Base-by-base conservation (phyloP, 2,113 vertebrate genomes). In the Coracopsis vasa region DNA sequence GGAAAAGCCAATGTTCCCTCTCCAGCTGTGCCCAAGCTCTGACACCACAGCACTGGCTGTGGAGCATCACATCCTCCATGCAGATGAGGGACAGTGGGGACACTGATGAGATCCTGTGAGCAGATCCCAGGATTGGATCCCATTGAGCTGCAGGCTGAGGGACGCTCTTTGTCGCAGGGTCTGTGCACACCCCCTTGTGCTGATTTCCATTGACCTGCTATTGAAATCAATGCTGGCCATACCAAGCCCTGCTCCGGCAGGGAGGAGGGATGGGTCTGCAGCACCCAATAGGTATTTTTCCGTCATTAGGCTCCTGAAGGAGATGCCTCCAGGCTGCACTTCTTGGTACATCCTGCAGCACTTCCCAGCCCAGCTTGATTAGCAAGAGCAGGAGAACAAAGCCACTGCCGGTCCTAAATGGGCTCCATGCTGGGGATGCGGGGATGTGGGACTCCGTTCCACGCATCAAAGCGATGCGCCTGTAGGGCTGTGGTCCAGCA, bases 51-150 rank as follows among this genome's bases (percentile, higher is more conserved):
- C 39, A 2, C 3, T 0, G 21, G 12, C 53, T 9, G 29, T 6
- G 0, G 6, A 9, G 3, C 0, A 0, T 21, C 73, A 8, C 56
- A 47, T 47, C 19, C 67, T 35, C 18, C 6, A 0, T 0, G 51
- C 78, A 29, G 48, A 21, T 42, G 19, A 8, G 20, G 44, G 58
- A 37, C 9, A 0, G 33, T 3, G 66, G 19, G 56, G 47, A 37
- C 47, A 3, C n/a, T 0, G 56, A 9, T 7, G 62, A 20, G 58
- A 77, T 41, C 37, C 90, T 1, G 4, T 23, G 66, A 75, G 54
- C 4, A 2, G 45, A 54, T 83, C 53, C 62, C 3, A 0, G 23
- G 7, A 4, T 21, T 16, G 44, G 81, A 97, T 85, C 92, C 31
- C 5, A 2, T 35, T 0, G 33, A 80, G 75, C 19, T 9, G 0